Evolutionary conservation across 92 coral and sea anemone genomes (phyloP).

Genomic region (Actinostola sp.): DNA sequence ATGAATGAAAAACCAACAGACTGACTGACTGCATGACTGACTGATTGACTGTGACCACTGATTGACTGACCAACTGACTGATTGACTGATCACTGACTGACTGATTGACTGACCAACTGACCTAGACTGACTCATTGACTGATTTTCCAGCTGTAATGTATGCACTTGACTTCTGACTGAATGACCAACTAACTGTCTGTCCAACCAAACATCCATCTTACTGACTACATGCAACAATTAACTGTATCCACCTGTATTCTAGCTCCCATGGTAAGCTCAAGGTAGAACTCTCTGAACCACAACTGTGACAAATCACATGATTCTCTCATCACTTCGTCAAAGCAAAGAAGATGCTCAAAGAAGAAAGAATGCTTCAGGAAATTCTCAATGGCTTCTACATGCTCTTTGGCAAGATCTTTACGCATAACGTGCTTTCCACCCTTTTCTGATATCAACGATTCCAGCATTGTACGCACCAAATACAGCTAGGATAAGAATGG

Average conservation of each 20-base stretch:
- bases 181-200: no score
- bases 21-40: no score
- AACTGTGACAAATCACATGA: conserved; percentile 96
- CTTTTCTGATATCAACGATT: conserved; percentile 93
- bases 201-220: no score
- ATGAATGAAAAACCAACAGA: no score
- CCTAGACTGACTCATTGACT: no score
- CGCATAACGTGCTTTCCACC: conserved; percentile 95
- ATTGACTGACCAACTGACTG: no score
- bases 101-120: not conserved
- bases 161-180: no score
- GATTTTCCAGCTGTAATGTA: no score
- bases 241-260: conserved; percentile 81
- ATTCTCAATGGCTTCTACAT: conserved; percentile 79
- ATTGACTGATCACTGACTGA: no score
- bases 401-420: conserved; percentile 94
- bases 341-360: conserved; percentile 84
- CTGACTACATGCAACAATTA: not conserved
- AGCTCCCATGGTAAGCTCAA: conserved; percentile 97
- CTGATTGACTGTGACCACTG: no score
- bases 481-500: conserved; percentile 61
- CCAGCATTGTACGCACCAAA: conserved; percentile 98
- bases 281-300: conserved; percentile 97
- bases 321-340: conserved; percentile 89
- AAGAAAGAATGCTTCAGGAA: conserved; percentile 91